phyloP scores from a whole-genome alignment of 2,888 invertebrate species.

The Sclerodermus sp. region DNA sequence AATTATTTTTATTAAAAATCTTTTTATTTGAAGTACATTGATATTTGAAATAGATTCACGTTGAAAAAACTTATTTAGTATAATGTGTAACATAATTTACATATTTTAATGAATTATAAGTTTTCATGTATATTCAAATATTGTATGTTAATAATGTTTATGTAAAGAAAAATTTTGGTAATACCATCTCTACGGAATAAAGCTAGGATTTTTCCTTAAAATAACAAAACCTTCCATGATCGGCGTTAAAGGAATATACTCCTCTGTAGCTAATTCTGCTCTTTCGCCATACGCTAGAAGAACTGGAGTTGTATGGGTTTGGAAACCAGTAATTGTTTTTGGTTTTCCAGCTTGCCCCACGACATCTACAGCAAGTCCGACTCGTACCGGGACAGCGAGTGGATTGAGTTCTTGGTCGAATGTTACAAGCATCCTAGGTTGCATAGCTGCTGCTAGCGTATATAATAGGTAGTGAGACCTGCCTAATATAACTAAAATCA shows the following conservation, averaged over 20 bases:
- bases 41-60: not conserved
- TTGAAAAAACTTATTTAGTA: not conserved
- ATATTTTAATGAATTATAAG: constrained; percentile 5
- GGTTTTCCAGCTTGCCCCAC: constrained; percentile 99
- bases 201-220: constrained; percentile 86
- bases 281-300: constrained; percentile 94
- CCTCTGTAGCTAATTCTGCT: constrained; percentile 97
- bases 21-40: not conserved
- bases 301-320: constrained; percentile 99
- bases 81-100: not conserved
- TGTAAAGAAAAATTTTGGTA: not conserved
- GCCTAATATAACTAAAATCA: constrained; percentile 77
- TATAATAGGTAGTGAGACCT: constrained; percentile 96
- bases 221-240: constrained; percentile 99
- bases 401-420: constrained; percentile 95
- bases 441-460: constrained; percentile 95
- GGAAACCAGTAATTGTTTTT: constrained; percentile 99
- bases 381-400: constrained; percentile 88
- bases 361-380: constrained; percentile 95
- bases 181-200: constrained; percentile 57
- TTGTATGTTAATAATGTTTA: not conserved
- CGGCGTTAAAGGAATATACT: constrained; percentile 91
- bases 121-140: not conserved
- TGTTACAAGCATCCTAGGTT: constrained; percentile 97
- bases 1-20: no score